Conservation (phyloP, 2,797 vertebrate genomes). For the Arnoldichthys spilopterus region DNA sequence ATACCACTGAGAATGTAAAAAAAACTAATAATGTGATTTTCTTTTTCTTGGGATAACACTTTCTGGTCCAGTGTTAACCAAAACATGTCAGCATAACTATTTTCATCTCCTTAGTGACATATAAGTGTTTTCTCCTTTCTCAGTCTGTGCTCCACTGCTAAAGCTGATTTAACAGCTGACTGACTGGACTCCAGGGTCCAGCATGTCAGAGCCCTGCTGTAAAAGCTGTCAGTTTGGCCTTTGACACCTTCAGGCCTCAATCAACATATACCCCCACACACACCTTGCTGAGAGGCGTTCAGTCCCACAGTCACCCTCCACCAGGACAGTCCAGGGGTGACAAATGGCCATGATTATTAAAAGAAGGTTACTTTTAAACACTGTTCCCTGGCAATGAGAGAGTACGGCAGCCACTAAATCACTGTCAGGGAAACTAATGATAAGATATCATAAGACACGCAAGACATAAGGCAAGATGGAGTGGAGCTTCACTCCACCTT, state of each 20-base stretch:
- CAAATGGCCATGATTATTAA: slow-evolving; percentile 79
- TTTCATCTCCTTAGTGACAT: no score
- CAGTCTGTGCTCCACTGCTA: background rate
- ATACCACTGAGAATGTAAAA: no score
- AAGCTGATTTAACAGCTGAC: slow-evolving; percentile 4
- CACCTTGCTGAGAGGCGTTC: background rate
- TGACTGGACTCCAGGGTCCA: background rate
- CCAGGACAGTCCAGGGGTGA: slow-evolving; percentile 61
- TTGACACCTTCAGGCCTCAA: background rate
- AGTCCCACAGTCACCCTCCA: background rate
- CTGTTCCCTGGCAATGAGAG: slow-evolving; percentile 60
- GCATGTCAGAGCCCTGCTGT: background rate
- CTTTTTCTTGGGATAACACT: no score
- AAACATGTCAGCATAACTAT: no score
- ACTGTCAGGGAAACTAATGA: slow-evolving; percentile 81
- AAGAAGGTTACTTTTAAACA: slow-evolving; percentile 82
- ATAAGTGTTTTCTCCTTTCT: no score
- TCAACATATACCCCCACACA: background rate
- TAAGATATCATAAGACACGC: slow-evolving; percentile 81
- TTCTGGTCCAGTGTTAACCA: no score
- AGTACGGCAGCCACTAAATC: slow-evolving; percentile 68
- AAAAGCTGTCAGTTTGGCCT: background rate
- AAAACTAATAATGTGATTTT: no score
- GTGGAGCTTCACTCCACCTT: slow-evolving; percentile 60
- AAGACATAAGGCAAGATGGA: slow-evolving; percentile 75